Evolutionary conservation across 2,888 invertebrate genomes (phyloP), one percentile per base, ranked within the genome.

Genomic region (Thymelicus lineola): DNA sequence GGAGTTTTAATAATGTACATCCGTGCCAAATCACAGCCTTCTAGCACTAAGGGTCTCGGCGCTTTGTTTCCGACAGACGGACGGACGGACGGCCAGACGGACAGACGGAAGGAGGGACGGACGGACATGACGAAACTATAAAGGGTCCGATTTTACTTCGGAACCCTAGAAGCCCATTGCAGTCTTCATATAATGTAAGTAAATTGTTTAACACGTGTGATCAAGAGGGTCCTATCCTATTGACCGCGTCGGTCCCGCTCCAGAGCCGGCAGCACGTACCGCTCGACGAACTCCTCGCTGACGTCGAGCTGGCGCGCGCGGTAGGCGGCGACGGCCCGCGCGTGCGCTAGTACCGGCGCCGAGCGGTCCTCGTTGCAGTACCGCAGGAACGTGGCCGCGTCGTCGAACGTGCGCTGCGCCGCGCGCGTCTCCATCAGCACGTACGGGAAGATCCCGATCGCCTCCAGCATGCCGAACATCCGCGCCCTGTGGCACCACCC

Each of bases 281-380:
- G 78, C 65, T 88, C 85, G 0, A 87, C 74, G n/a, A 87, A 88
- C 74, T 90, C 89, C 67, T 89, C 87, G 14, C 76, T 77, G 2
- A 85, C 74, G 60, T 86, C 83, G 35, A 89, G 17, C 71, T 80
- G 79, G 9, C 55, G 17, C 7, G 5, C 0, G 6, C 55, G 12
- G 28, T 55, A 55, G 55, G 28, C 14, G 14, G 14, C 14, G 28
- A 69, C 0, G 3, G 7, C 28, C 14, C 55, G 55, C 14, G 28
- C 55, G 68, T 79, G 61, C n/a, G 55, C 71, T 36, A 77, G 14
- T 45, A 79, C 76, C 9, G 78, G 78, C 59, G 9, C 63, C 10
- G 67, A 62, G 9, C 79, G 65, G 60, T 78, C 77, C 66, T 63
- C 75, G 10, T 74, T 53, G 57, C 59, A 70, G 50, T 74, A 65